A percentile compares a stretch with the other conserved stretches of the same genome.
phyloP scores from a whole-genome alignment of 2,113 vertebrate genomes.

The Herpailurus yagouaroundi region DNA sequence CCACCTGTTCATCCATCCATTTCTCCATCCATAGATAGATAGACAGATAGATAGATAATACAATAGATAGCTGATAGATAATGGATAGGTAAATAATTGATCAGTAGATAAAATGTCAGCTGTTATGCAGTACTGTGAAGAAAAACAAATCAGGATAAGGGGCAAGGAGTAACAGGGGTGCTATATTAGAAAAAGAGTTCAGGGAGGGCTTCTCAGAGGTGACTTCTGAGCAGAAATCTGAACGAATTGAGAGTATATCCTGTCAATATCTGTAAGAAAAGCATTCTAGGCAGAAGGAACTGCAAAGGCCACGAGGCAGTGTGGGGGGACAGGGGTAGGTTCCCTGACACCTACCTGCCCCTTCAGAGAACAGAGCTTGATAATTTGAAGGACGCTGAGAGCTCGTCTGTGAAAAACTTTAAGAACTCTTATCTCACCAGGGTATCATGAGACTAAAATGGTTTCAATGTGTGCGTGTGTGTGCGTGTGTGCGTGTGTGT shows the following conservation, averaged over 20 bases:
- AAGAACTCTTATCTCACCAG: not conserved
- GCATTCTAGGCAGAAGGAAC: not conserved
- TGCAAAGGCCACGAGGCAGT: not conserved
- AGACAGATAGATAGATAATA: not conserved
- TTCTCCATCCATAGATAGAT: not conserved
- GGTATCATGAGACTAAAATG: not conserved
- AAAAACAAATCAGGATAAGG: not conserved
- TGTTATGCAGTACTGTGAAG: not conserved
- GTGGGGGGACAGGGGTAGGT: fast-evolving
- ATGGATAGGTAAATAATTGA: not conserved
- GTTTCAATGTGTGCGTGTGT: not conserved
- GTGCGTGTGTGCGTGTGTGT: not conserved
- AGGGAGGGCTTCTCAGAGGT: not conserved
- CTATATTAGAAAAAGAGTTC: not conserved
- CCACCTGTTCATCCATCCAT: not conserved
- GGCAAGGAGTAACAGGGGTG: fast-evolving
- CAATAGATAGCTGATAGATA: not conserved
- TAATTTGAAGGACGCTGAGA: not conserved
- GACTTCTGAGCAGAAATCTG: not conserved
- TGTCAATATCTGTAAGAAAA: not conserved
- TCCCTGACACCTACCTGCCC: fast-evolving
- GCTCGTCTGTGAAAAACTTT: not conserved
- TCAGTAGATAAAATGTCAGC: not conserved
- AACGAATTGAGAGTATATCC: not conserved
- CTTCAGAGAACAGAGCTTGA: not conserved